Percentiles rank a stretch among this genome's conserved stretches.
These are phyloP conservation scores for Drosophila pegasa DNA, from an alignment of 2,888 invertebrate species.

Conservation along the genomic window DNA sequence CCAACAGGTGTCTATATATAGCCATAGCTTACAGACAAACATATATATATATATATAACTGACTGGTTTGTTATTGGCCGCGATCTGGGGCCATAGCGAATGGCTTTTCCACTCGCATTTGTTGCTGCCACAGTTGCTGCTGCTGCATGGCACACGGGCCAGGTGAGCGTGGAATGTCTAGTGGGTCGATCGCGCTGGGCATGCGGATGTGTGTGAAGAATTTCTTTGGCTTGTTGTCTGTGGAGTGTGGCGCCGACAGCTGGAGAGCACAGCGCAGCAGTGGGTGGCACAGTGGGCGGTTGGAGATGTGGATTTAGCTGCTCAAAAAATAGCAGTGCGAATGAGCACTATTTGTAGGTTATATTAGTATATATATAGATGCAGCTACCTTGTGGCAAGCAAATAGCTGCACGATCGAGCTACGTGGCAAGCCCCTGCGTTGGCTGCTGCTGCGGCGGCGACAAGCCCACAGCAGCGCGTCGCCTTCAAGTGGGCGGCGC, in stretches of 20 bases:
- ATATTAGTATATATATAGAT: background rate
- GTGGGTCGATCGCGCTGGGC: conserved; percentile 17
- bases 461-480: background rate
- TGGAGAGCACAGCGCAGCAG: conserved; percentile 4
- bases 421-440: background rate
- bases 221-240: background rate
- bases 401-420: conserved; percentile 7
- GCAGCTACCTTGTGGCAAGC: background rate
- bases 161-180: conserved; percentile 8
- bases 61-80: conserved; percentile 32
- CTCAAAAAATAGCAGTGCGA: no score
- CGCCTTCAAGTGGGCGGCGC: background rate
- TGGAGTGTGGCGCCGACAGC: conserved; percentile 3
- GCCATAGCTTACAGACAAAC: background rate
- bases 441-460: conserved; percentile 7
- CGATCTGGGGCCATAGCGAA: conserved; percentile 6
- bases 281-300: conserved; percentile 10
- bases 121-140: background rate
- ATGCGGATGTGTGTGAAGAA: conserved; percentile 14
- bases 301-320: no score
- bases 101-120: conserved; percentile 8
- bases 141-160: conserved; percentile 3
- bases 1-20: conserved; percentile 49
- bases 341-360: background rate
- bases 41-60: conserved; percentile 3